These are phyloP conservation scores for Ametastegia equiseti DNA, from an alignment of 2,888 invertebrate genomes.

Conservation along the genomic window DNA sequence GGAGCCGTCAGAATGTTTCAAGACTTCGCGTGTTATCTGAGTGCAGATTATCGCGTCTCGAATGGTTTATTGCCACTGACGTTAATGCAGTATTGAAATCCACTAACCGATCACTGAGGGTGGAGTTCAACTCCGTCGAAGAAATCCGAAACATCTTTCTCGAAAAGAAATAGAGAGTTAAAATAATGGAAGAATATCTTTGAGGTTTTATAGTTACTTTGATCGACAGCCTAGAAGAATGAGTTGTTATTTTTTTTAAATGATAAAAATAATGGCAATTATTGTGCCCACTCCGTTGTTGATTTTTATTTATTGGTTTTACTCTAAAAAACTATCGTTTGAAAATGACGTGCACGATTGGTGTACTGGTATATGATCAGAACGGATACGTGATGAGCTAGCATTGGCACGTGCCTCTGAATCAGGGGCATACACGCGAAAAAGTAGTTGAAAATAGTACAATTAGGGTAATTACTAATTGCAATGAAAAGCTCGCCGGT, in stretches of 20 bases:
- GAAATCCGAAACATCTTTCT: constrained; percentile 1
- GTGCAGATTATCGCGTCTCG: constrained; percentile 25
- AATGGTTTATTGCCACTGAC: constrained; percentile 35
- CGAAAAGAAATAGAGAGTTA: not conserved
- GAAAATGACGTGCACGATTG: not conserved
- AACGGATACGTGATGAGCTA: constrained; percentile 27
- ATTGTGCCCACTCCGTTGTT: not conserved
- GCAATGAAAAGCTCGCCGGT: not conserved
- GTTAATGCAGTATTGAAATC: constrained; percentile 34
- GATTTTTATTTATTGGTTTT: not conserved
- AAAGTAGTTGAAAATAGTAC: constrained; percentile 35
- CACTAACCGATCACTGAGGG: constrained; percentile 6
- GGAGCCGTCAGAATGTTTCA: constrained; percentile 22
- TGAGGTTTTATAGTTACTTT: not conserved
- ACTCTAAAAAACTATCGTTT: not conserved
- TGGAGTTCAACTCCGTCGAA: not conserved
- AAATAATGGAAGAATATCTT: not conserved
- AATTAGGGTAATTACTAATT: constrained; percentile 35
- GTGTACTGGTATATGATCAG: not conserved
- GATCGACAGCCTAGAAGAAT: not conserved
- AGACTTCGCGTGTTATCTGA: constrained; percentile 11
- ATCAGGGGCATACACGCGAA: constrained; percentile 25
- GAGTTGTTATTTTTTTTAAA: not conserved
- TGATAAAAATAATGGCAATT: not conserved
- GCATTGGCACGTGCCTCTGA: constrained; percentile 18